Conservation (phyloP, 1,140 invertebrate species). For the Dicyema japonicum region DNA sequence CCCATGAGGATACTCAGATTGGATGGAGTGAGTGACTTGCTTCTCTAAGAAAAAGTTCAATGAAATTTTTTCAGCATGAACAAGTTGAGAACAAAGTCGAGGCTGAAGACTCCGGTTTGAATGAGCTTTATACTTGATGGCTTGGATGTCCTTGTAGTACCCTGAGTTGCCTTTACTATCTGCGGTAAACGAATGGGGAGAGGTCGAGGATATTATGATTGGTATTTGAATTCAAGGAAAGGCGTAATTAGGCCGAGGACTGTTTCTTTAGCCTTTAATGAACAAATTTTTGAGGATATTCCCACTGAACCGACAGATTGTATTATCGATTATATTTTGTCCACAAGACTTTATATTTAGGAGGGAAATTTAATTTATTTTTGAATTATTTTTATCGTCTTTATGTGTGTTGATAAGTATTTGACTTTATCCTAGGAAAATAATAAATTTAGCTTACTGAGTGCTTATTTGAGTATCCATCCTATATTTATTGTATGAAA, state of each 20-base stretch:
- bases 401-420: too few species aligned
- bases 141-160: not conserved
- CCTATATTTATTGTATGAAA: too few species aligned
- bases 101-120: not conserved
- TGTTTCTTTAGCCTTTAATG: not conserved
- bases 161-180: not conserved
- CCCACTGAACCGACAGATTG: not conserved
- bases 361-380: too few species aligned
- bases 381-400: too few species aligned
- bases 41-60: not conserved
- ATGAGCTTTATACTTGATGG: not conserved
- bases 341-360: not conserved
- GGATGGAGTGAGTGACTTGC: not conserved
- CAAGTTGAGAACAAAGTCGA: not conserved
- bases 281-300: conserved; percentile 1
- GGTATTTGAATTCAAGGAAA: not conserved
- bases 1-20: not conserved
- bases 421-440: too few species aligned
- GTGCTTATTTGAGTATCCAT: too few species aligned
- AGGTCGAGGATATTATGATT: conserved; percentile 1
- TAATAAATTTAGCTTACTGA: too few species aligned
- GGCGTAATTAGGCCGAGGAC: not conserved
- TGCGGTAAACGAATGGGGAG: conserved; percentile 1
- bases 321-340: conserved; percentile 1
- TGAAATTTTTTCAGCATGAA: not conserved